Conservation (phyloP, 1,140 invertebrate genomes). For the Drosophila sp. region DNA sequence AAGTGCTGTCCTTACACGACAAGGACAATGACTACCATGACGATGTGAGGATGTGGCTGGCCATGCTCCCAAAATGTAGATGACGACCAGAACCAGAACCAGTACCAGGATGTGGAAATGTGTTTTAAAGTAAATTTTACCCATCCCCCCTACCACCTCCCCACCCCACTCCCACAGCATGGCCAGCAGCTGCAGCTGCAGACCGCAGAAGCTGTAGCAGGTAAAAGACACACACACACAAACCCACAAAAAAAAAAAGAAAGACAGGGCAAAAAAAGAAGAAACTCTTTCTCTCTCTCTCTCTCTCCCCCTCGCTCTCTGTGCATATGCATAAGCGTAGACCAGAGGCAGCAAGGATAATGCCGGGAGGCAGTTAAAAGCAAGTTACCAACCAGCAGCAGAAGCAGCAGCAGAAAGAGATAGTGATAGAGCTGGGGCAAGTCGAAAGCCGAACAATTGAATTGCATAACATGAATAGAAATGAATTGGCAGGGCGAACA, state of each 20-base stretch:
- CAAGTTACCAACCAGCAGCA: conserved; percentile 38
- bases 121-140: conserved; percentile 19
- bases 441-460: conserved; percentile 59
- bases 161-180: no score
- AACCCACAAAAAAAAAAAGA: conserved; percentile 2
- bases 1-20: conserved; percentile 76
- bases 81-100: background rate
- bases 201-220: conserved; percentile 27
- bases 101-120: conserved; percentile 4
- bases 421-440: background rate
- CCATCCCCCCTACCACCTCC: background rate
- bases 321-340: conserved; percentile 59
- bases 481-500: conserved; percentile 64
- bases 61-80: conserved; percentile 1
- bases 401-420: background rate
- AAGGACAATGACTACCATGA: conserved; percentile 32
- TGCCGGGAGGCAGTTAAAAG: conserved; percentile 25
- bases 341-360: conserved; percentile 10
- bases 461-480: conserved; percentile 81
- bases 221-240: conserved; percentile 26
- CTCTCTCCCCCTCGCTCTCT: conserved; percentile 2
- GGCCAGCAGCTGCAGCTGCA: conserved; percentile 12
- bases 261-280: conserved; percentile 6
- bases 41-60: conserved; percentile 11
- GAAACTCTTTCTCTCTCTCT: no score